Percentiles rank a stretch among this genome's conserved stretches.
Conservation (phyloP, 2,113 vertebrate species). For the Mesembrinibis cayennensis region DNA sequence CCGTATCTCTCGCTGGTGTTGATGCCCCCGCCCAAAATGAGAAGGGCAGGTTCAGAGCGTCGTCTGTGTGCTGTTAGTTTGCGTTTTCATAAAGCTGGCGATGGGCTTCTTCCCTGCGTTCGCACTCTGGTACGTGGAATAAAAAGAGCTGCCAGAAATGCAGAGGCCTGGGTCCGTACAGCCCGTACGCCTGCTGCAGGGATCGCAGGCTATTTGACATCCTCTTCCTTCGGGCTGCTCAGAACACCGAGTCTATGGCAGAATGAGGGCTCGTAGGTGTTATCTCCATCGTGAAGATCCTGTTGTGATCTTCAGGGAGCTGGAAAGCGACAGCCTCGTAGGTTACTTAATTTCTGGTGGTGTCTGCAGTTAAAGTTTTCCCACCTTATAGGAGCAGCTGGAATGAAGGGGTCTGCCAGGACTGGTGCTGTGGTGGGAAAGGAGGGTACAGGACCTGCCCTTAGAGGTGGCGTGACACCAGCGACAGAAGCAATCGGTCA, state of each 20-base stretch:
- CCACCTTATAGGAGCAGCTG: neutral
- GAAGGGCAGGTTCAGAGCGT: neutral
- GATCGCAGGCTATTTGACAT: neutral
- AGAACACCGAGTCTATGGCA: accelerated
- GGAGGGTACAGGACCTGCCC: neutral
- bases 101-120: accelerated
- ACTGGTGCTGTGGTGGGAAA: neutral
- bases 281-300: accelerated
- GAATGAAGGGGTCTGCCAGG: neutral
- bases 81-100: neutral
- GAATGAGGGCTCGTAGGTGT: neutral
- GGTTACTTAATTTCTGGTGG: neutral
- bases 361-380: neutral
- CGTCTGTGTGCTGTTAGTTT: neutral
- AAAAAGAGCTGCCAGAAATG: neutral
- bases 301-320: neutral
- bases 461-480: neutral
- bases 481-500: accelerated
- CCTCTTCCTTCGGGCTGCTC: neutral
- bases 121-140: accelerated
- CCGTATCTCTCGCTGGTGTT: neutral
- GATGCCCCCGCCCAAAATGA: neutral
- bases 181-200: neutral
- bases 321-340: accelerated
- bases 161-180: accelerated